These are phyloP conservation scores for Lutraria rhynchaena DNA, from an alignment of 1,140 invertebrate species.

Conservation along the genomic window DNA sequence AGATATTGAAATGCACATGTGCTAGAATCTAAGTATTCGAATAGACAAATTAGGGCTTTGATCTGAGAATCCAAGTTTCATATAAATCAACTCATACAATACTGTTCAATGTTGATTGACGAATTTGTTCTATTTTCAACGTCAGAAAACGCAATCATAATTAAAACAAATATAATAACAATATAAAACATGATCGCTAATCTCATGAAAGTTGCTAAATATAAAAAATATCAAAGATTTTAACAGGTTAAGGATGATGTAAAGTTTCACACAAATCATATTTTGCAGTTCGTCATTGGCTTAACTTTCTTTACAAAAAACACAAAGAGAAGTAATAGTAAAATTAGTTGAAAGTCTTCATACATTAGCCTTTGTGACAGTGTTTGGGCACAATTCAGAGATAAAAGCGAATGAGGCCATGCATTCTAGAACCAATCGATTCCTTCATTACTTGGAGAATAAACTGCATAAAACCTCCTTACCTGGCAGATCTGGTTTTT, in stretches of 20 bases:
- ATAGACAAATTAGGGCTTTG: not conserved
- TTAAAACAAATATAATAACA: not conserved
- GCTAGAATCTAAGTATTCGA: not conserved
- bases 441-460: not conserved
- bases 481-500: constrained; percentile 4
- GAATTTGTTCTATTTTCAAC: not conserved
- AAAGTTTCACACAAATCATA: not conserved
- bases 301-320: not conserved
- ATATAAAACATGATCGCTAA: not conserved
- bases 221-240: not conserved
- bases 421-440: not conserved
- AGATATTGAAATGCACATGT: not conserved
- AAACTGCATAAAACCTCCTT: not conserved
- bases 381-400: not conserved
- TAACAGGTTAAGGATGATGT: not conserved
- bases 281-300: not conserved
- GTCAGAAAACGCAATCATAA: not conserved
- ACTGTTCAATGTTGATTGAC: not conserved
- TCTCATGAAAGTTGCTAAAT: not conserved
- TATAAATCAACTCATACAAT: constrained; percentile 6
- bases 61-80: not conserved
- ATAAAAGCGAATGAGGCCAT: not conserved
- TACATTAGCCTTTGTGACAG: not conserved
- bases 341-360: not conserved
- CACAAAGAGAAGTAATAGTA: not conserved